Conservation (phyloP, 2,797 vertebrate genomes). For the Pseudochromis fuscus region DNA sequence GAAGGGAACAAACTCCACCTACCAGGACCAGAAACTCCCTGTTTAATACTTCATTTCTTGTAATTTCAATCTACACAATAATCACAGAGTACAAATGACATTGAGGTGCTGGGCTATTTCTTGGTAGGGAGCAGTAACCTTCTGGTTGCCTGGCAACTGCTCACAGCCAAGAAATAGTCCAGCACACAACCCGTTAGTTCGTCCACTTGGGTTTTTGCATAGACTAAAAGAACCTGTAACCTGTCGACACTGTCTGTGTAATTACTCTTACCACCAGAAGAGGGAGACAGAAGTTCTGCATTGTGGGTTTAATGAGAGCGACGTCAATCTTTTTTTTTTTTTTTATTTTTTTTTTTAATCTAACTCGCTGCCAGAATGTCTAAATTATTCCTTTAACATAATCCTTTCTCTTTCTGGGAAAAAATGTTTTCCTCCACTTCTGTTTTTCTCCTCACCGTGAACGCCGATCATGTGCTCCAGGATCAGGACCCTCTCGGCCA, state of each 20-base stretch:
- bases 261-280: no score
- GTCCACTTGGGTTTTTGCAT: background rate
- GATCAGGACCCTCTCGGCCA: conserved; percentile 96
- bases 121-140: conserved; percentile 8
- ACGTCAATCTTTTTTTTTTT: conserved; percentile 12
- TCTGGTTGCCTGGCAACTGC: background rate
- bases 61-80: background rate
- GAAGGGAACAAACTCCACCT: conserved; percentile 9
- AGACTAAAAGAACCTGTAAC: no score
- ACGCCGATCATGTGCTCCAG: conserved; percentile 98
- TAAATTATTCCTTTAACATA: background rate
- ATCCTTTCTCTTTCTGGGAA: conserved; percentile 2
- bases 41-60: background rate
- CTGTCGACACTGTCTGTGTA: no score
- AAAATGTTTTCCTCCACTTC: background rate
- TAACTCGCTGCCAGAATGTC: conserved; percentile 2
- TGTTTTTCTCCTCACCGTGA: conserved; percentile 88
- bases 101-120: background rate
- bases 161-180: background rate
- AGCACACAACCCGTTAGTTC: background rate
- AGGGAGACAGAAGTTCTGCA: no score
- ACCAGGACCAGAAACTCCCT: background rate
- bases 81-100: background rate
- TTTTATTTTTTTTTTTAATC: no score
- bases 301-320: no score